Conservation (phyloP, 1,140 invertebrate species). For the Cyphomyrmex costatus region DNA sequence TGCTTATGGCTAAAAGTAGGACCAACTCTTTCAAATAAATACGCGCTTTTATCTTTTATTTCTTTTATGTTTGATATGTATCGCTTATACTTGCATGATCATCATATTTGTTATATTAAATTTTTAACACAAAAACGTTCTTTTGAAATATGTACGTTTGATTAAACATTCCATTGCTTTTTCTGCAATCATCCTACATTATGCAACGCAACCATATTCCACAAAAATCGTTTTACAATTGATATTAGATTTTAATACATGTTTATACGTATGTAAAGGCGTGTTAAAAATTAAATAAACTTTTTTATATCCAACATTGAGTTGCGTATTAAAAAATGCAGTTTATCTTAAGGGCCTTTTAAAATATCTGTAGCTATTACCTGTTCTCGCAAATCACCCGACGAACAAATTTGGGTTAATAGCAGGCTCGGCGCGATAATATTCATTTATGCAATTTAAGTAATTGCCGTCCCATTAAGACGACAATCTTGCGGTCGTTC, state of each 20-base stretch:
- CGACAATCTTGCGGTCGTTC: conserved; percentile 33
- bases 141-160: neutral
- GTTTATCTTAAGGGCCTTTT: conserved; percentile 16
- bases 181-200: neutral
- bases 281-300: neutral
- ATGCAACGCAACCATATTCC: neutral
- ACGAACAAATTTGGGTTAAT: conserved; percentile 56
- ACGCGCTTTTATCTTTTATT: conserved; percentile 12
- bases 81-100: neutral
- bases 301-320: neutral
- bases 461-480: conserved; percentile 57
- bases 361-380: conserved; percentile 18
- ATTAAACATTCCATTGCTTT: neutral
- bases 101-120: conserved; percentile 37
- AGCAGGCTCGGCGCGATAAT: conserved; percentile 46
- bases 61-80: neutral
- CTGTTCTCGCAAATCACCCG: neutral
- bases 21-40: neutral
- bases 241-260: conserved; percentile 4
- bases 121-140: conserved; percentile 1
- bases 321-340: neutral
- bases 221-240: neutral
- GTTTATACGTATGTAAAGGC: neutral
- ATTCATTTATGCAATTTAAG: conserved; percentile 59
- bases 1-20: too few relatives aligned